Conservation (phyloP, 2,888 invertebrate species). For the Odontomyia ornata region DNA sequence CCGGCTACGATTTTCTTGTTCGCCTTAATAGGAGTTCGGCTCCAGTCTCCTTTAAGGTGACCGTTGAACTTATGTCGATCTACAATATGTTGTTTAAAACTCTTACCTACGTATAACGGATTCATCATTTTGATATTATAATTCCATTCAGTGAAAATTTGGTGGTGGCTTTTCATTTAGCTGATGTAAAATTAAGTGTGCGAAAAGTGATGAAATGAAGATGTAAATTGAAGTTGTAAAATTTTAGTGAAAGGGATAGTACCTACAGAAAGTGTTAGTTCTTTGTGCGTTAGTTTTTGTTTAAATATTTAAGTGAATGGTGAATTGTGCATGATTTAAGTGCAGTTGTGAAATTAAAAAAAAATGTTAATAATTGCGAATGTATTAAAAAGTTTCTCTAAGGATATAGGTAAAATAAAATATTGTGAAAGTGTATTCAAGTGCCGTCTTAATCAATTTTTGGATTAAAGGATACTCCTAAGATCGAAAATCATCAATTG, state of each 20-base stretch:
- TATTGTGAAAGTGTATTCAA: no score
- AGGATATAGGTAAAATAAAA: no score
- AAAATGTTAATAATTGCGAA: no score
- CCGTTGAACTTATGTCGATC: slow-evolving; percentile 17
- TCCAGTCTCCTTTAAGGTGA: not conserved
- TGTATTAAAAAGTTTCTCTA: no score
- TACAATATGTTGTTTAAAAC: not conserved
- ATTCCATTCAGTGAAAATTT: not conserved
- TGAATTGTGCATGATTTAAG: no score
- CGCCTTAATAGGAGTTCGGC: not conserved
- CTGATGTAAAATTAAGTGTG: not conserved
- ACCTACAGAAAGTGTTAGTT: not conserved
- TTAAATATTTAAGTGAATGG: no score
- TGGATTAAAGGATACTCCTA: no score
- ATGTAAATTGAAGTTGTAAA: not conserved
- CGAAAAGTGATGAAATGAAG: not conserved
- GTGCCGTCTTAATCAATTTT: no score
- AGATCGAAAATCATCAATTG: no score
- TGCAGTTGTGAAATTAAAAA: no score
- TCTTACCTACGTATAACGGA: not conserved
- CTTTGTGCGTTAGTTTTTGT: not conserved
- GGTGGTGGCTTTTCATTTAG: not conserved
- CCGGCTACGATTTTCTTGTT: slow-evolving; percentile 13
- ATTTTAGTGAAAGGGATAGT: not conserved
- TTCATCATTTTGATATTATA: not conserved